Evolutionary conservation across 2,888 invertebrate genomes (phyloP).

Genomic region (Bembecia ichneumoniformis): DNA sequence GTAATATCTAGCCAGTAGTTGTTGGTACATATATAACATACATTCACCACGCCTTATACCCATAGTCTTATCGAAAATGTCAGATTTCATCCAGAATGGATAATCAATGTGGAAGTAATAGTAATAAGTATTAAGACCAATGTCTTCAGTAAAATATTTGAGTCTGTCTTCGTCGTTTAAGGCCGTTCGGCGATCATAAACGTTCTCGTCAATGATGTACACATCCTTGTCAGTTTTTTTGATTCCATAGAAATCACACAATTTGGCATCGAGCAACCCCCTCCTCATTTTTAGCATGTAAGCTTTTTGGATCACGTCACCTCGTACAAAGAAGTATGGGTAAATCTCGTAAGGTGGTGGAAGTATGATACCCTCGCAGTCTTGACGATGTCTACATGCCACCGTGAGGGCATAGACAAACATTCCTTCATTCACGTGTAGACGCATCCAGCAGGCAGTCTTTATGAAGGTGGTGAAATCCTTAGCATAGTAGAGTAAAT

Average conservation of each 20-base stretch:
- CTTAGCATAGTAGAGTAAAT: conserved; percentile 66
- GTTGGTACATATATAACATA: conserved; percentile 75
- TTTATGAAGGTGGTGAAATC: conserved; percentile 64
- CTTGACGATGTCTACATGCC: conserved; percentile 64
- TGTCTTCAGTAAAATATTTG: conserved; percentile 77
- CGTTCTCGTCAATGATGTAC: conserved; percentile 77
- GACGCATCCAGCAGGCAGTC: conserved; percentile 66
- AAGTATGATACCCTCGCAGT: conserved; percentile 61
- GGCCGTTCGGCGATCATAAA: conserved; percentile 70
- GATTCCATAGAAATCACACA: conserved; percentile 67
- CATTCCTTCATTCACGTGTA: conserved; percentile 69
- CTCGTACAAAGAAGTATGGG: conserved; percentile 78
- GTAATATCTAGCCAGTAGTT: conserved; percentile 75
- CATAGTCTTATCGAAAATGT: conserved; percentile 38
- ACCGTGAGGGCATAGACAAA: conserved; percentile 70
- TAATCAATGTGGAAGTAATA: conserved; percentile 73
- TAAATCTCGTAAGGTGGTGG: conserved; percentile 74
- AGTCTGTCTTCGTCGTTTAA: conserved; percentile 70
- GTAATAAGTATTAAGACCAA: conserved; percentile 75
- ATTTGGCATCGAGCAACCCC: conserved; percentile 55
- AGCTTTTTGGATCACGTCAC: conserved; percentile 74
- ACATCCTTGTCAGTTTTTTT: conserved; percentile 61
- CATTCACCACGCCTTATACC: conserved; percentile 64
- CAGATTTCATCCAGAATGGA: conserved; percentile 75
- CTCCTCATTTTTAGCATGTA: conserved; percentile 66